phyloP scores from a whole-genome alignment of 2,888 invertebrate species.

The Melieria picta region DNA sequence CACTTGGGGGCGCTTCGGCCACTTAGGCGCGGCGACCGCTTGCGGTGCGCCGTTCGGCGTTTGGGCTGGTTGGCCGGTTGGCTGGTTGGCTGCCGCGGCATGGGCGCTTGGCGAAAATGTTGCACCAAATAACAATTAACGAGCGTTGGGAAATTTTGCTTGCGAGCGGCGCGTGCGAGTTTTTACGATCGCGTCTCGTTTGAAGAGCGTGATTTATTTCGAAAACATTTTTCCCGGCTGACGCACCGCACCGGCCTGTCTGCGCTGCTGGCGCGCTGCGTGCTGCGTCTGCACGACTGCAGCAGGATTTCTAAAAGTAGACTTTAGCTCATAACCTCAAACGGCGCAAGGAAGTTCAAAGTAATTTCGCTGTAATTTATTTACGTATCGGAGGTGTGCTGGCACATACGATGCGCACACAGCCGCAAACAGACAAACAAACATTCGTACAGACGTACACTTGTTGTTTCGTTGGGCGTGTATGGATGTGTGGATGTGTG shows the following conservation, averaged over 20 bases:
- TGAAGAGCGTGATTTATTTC: conserved; percentile 50
- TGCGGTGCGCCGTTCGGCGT: too few relatives aligned
- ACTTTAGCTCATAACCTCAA: not conserved
- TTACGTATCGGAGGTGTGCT: not conserved
- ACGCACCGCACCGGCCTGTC: not conserved
- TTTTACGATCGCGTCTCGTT: conserved; percentile 48
- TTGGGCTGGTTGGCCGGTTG: too few relatives aligned
- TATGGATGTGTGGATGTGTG: too few relatives aligned
- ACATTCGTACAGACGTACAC: too few relatives aligned
- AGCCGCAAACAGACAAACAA: too few relatives aligned
- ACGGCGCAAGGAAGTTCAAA: conserved; percentile 1
- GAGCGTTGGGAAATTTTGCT: conserved; percentile 46
- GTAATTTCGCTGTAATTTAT: conserved; percentile 11
- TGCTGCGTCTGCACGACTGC: not conserved
- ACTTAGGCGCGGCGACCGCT: too few relatives aligned
- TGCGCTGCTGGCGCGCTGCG: not conserved
- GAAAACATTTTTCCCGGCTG: conserved; percentile 26
- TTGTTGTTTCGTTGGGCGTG: too few relatives aligned
- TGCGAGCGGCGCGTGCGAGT: not conserved
- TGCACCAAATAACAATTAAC: conserved; percentile 57
- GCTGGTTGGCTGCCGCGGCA: too few relatives aligned
- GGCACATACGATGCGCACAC: too few relatives aligned
- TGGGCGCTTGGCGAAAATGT: conserved; percentile 30
- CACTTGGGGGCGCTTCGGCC: too few relatives aligned
- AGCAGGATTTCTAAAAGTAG: conserved; percentile 1